phyloP scores from a whole-genome alignment of 2,888 invertebrate species.

The Hirtodrosophila cameraria region DNA sequence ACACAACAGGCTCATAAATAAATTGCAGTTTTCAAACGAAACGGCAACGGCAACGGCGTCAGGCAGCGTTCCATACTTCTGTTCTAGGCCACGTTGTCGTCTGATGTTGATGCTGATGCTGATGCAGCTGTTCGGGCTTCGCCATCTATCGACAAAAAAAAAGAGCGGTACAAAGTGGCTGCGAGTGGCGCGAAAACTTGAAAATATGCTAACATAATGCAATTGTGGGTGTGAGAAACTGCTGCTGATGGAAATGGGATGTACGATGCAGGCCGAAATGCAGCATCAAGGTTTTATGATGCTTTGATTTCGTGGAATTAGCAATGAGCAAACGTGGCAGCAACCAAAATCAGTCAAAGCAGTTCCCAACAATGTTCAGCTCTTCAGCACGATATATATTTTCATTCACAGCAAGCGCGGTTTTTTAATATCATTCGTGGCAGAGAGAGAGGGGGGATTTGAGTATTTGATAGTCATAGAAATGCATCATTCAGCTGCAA shows the following conservation, averaged over 20 bases:
- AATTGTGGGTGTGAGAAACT: background rate
- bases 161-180: slow-evolving; percentile 55
- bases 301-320: slow-evolving; percentile 81
- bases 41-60: slow-evolving; percentile 20
- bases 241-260: background rate
- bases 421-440: slow-evolving; percentile 55
- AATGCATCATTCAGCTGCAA: slow-evolving; percentile 29
- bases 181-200: slow-evolving; percentile 61
- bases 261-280: slow-evolving; percentile 33
- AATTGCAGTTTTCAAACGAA: slow-evolving; percentile 62
- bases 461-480: slow-evolving; percentile 4
- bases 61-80: background rate
- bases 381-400: slow-evolving; percentile 50
- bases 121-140: slow-evolving; percentile 49
- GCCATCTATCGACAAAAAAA: slow-evolving; percentile 36
- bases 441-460: background rate
- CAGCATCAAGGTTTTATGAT: slow-evolving; percentile 76
- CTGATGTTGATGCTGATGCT: too few species aligned
- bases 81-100: slow-evolving; percentile 36
- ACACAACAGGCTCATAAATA: slow-evolving; percentile 74
- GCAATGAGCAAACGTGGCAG: slow-evolving; percentile 65
- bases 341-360: slow-evolving; percentile 18
- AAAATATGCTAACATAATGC: too few species aligned
- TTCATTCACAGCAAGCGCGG: slow-evolving; percentile 47
- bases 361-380: slow-evolving; percentile 10